Base-by-base conservation (phyloP, 1,140 invertebrate genomes). In the Drosophila arawakana region DNA sequence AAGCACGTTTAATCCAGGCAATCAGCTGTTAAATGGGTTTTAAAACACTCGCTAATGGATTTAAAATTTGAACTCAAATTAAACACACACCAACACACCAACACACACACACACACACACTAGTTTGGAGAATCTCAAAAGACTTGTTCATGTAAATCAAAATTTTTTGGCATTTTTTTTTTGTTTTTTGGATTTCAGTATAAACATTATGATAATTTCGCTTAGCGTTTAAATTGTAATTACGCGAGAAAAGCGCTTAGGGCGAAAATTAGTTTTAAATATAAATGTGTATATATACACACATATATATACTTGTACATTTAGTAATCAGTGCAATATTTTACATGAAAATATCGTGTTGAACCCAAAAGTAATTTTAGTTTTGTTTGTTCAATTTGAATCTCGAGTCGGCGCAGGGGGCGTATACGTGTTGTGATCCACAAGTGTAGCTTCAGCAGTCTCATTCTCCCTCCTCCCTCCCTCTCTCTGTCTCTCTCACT, bases 111-210 rank as follows among this genome's bases (percentile, higher is more conserved):
- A 63, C 9, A 62, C n/a, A 70, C 21, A 70, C 71, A 78, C 54
- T 70, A 73, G 75, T 89, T 76, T 89, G 50, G 69, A 83, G 84
- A 88, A 88, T 88, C 84, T 88, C 84, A 84, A 80, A 80, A 88
- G 84, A 88, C 84, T 88, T 88, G 62, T 79, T 61, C 59, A 65
- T 59, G 39, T 57, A 76, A 73, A 68, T 77, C 74, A 73, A 58
- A 30, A 68, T 62, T 80, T 83, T 75, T 65, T 65, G 52, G 47
- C 57, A 65, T 76, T 75, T 78, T 25, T 43, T n/a, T 62, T 71
- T 37, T 54, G 30, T 4, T 30, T 30, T 30, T 30, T 30, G 18
- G 18, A 21, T 21, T 21, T 21, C 18, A 21, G 1, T n/a, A 65
- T 21, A 39, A 30, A 76, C 35, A 52, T 35, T 52, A 52, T 8